Conservation (phyloP, 2,797 vertebrate genomes). For the Clarias platycephalus region DNA sequence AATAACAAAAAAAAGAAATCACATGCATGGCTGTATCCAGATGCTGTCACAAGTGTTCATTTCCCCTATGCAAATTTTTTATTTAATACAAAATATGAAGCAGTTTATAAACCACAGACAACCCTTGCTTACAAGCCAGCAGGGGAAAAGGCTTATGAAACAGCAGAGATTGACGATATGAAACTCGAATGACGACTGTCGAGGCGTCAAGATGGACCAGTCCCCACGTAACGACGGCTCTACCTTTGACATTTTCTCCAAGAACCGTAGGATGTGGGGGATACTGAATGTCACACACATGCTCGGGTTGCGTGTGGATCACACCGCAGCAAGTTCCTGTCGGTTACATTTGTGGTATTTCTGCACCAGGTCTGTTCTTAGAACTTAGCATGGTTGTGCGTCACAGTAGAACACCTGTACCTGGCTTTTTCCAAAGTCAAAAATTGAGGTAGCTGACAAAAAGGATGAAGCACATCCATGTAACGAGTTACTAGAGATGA, state of each 20-base stretch:
- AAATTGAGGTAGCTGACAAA: neutral
- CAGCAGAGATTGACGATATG: neutral
- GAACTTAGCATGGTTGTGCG: constrained; percentile 16
- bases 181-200: neutral
- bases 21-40: too few species aligned
- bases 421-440: too few species aligned
- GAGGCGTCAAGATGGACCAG: neutral
- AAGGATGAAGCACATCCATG: neutral
- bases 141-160: neutral
- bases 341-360: constrained; percentile 26
- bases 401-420: constrained; percentile 2
- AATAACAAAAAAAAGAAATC: neutral
- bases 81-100: neutral
- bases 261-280: constrained; percentile 16
- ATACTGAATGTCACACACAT: constrained; percentile 24
- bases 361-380: constrained; percentile 21
- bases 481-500: neutral
- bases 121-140: neutral
- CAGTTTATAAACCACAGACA: neutral
- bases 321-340: constrained; percentile 23
- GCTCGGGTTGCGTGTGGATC: constrained; percentile 16
- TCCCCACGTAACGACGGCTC: neutral
- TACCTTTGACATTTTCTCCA: constrained; percentile 23
- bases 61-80: too few species aligned
- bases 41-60: too few species aligned